phyloP scores from a whole-genome alignment of 1,140 invertebrate genomes.

The Caligus rogercresseyi region DNA sequence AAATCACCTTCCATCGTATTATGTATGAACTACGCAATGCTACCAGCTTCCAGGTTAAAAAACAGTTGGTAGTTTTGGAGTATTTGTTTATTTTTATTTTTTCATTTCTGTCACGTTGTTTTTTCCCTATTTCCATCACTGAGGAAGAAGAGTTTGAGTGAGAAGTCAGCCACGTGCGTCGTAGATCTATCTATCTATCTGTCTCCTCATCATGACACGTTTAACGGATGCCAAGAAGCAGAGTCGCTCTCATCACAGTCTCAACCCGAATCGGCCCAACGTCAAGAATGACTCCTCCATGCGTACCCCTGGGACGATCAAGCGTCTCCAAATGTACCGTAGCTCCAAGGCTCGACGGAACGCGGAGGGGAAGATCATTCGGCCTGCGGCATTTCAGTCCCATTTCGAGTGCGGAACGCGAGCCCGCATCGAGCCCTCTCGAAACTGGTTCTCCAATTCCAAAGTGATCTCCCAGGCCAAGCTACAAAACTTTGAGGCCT shows the following conservation, averaged over 20 bases:
- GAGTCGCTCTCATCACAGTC: neutral
- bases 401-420: conserved; percentile 68
- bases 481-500: conserved; percentile 90
- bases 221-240: neutral
- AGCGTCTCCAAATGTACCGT: conserved; percentile 89
- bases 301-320: conserved; percentile 80
- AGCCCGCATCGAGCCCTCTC: conserved; percentile 85
- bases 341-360: conserved; percentile 89
- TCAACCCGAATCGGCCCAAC: neutral
- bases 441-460: conserved; percentile 94
- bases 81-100: too few species aligned
- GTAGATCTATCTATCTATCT: too few species aligned
- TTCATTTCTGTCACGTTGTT: too few species aligned
- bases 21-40: too few species aligned
- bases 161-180: too few species aligned
- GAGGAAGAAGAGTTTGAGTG: too few species aligned
- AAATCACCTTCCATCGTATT: too few species aligned
- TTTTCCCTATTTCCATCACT: too few species aligned
- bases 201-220: neutral
- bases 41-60: too few species aligned
- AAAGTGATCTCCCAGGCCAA: conserved; percentile 78
- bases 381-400: conserved; percentile 83
- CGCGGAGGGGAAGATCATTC: conserved; percentile 73
- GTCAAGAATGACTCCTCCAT: neutral
- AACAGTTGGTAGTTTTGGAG: too few species aligned